Percentiles rank a stretch among this genome's conserved stretches.
These are phyloP conservation scores for Odocoileus virginianus DNA, from an alignment of 2,113 vertebrate species.

Conservation along the genomic window DNA sequence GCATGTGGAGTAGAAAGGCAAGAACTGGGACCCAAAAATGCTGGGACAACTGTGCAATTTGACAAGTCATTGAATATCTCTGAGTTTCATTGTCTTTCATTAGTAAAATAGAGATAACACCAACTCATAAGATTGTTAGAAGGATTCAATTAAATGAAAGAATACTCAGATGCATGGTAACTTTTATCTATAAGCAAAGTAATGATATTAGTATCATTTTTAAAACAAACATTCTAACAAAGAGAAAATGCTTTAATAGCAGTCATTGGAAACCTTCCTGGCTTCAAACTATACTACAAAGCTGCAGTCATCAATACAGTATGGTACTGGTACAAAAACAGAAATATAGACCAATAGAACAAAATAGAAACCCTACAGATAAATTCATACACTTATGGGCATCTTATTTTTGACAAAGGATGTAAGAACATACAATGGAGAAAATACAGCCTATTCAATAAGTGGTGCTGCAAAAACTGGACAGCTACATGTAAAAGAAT, in stretches of 20 bases:
- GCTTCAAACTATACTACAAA: background rate
- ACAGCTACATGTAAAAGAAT: background rate
- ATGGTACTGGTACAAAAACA: background rate
- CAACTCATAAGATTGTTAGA: background rate
- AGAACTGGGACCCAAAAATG: background rate
- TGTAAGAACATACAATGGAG: background rate
- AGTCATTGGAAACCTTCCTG: background rate
- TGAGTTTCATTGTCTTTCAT: background rate
- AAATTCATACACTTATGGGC: background rate
- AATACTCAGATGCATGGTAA: background rate
- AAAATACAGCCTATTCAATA: background rate
- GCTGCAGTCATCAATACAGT: background rate
- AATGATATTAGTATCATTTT: background rate
- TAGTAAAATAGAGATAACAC: background rate
- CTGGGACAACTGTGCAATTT: background rate
- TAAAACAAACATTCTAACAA: background rate
- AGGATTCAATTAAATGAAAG: background rate
- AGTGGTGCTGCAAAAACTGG: background rate
- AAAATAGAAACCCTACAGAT: background rate
- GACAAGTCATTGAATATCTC: background rate
- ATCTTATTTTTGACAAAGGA: background rate
- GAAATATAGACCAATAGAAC: background rate
- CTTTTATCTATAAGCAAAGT: background rate
- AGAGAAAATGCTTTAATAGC: background rate
- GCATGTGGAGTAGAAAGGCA: background rate